Evolutionary conservation across 2,797 vertebrate species (phyloP), one percentile per base, ranked within the genome.

Genomic region (Esox lucius): DNA sequence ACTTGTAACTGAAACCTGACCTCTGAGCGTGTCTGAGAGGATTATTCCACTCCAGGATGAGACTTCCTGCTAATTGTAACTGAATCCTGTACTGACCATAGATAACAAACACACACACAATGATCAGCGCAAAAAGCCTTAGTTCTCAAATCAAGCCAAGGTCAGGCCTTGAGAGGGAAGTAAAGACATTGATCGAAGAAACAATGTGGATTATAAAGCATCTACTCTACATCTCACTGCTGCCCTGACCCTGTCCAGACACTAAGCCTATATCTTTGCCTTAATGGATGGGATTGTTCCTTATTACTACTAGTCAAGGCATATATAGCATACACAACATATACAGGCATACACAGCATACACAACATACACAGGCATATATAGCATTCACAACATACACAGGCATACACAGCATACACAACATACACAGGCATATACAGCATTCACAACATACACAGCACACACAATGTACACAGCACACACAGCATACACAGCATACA

Each of bases 31-130:
- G 71, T 22, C 33, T 56, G 62, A 75, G 75, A 77, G 75, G 79
- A 80, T 83, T 85, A 85, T 87, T 83, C 86, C 87, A 80, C 77
- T 69, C 86, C 85, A 87, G 91, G 90, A 92, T 91, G 83, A 91
- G 93, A 87, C 88, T 92, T 92, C 92, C 90, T 89, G 88, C 87
- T 94, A 93, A 94, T 91, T 93, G 93, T 94, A 94, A 95, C 90
- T 84, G 91, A 94, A 94, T 90, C 93, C 77, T 77, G 69, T 42
- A 59, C 88, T 93, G 91, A 93, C 90, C 89, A 87, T 77, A 82
- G 83, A 86, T 87, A 88, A 90, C 88, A 80, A 19, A 22, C 53
- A 59, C 53, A 59, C 53, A 59, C 53, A 56, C n/a, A 59, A 88
- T 93, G 90, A 93, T 90, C 89, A 87, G 78, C 81, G 82, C 87